Evolutionary conservation across 1,140 invertebrate genomes (phyloP).

Genomic region (Drosophila arawakana): DNA sequence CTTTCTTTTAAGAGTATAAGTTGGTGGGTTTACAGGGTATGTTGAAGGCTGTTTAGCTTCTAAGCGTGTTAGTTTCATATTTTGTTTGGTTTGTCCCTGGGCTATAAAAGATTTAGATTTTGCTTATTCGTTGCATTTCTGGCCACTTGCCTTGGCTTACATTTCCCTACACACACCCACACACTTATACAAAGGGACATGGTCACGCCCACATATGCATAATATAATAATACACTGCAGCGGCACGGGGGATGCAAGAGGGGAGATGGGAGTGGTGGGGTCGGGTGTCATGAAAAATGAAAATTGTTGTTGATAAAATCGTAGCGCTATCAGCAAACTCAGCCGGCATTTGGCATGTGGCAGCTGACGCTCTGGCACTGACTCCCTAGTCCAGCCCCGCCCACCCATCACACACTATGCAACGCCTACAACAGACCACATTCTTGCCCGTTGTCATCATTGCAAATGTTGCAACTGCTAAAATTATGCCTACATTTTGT

Average conservation of each 20-base stretch:
- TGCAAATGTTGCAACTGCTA: conserved; percentile 68
- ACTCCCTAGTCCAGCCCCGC: conserved; percentile 43
- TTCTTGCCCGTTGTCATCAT: conserved; percentile 70
- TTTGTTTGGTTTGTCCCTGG: conserved; percentile 47
- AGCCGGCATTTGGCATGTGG: conserved; percentile 54
- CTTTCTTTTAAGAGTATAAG: background rate
- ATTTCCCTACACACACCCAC: conserved; percentile 32
- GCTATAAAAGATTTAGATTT: conserved; percentile 72
- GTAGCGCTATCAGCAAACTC: conserved; percentile 66
- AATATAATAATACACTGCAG: conserved; percentile 66
- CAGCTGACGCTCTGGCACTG: conserved; percentile 56
- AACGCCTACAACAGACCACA: conserved; percentile 36
- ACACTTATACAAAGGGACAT: background rate
- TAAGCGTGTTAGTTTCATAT: background rate
- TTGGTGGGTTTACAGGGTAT: background rate
- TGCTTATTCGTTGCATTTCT: conserved; percentile 60
- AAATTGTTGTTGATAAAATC: conserved; percentile 82
- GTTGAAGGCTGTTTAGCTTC: background rate
- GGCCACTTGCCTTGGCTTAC: conserved; percentile 73
- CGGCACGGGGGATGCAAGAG: background rate
- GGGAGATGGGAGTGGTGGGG: background rate
- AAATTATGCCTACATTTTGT: conserved; percentile 68
- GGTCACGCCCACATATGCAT: conserved; percentile 23
- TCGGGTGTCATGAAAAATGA: conserved; percentile 68
- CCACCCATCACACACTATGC: conserved; percentile 3